Conservation (phyloP, 1,140 invertebrate species). For the Hermetia illucens region DNA sequence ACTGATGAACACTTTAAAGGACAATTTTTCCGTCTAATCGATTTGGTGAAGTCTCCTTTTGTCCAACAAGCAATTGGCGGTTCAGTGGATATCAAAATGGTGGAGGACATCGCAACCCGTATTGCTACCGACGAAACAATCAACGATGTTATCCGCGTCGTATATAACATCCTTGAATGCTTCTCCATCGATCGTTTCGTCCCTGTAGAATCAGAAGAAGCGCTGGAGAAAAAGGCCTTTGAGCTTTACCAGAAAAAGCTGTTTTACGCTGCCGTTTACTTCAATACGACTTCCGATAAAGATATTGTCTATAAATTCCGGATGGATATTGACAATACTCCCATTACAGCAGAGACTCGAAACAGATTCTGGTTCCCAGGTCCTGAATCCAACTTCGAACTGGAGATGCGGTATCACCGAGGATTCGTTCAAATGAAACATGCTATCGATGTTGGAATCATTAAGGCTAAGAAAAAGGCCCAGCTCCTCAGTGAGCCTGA, state of each 20-base stretch:
- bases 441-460: slow-evolving; percentile 44
- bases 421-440: slow-evolving; percentile 53
- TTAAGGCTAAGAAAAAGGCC: slow-evolving; percentile 29
- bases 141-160: slow-evolving; percentile 18
- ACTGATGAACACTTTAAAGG: no score
- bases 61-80: slow-evolving; percentile 21
- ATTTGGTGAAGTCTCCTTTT: slow-evolving; percentile 23
- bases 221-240: slow-evolving; percentile 36
- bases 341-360: slow-evolving; percentile 40
- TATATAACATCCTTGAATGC: slow-evolving; percentile 40
- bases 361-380: slow-evolving; percentile 51
- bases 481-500: no score
- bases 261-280: slow-evolving; percentile 22
- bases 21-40: no score
- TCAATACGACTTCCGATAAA: slow-evolving; percentile 18
- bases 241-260: slow-evolving; percentile 31
- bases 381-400: slow-evolving; percentile 43
- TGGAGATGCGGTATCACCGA: slow-evolving; percentile 48
- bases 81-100: slow-evolving; percentile 19
- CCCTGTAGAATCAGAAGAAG: slow-evolving; percentile 33
- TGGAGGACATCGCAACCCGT: slow-evolving; percentile 14
- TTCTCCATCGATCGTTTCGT: slow-evolving; percentile 42
- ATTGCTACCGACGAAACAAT: slow-evolving; percentile 20
- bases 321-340: slow-evolving; percentile 52
- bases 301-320: slow-evolving; percentile 40